Evolutionary conservation across 64 coral and sea anemone species (phyloP).

Genomic region (Catalaphyllia jardinei): DNA sequence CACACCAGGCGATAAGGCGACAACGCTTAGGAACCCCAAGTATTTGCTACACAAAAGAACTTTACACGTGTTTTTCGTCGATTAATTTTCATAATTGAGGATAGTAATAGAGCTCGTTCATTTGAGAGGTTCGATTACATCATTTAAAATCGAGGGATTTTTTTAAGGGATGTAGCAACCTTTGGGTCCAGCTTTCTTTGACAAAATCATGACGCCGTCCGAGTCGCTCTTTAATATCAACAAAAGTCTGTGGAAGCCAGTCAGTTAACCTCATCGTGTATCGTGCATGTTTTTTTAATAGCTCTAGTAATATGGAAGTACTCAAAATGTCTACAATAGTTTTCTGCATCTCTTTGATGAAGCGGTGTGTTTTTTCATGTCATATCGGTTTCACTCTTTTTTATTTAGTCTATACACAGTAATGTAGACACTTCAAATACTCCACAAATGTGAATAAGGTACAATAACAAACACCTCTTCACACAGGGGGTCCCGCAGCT

Average conservation of each 20-base stretch:
- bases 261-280: neutral
- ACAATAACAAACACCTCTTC: neutral
- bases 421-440: neutral
- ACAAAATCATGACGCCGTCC: neutral
- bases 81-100: conserved; percentile 25
- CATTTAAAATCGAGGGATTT: neutral
- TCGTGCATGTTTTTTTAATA: neutral
- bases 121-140: conserved; percentile 21
- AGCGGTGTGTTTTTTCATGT: neutral
- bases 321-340: neutral
- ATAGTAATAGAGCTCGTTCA: conserved; percentile 20
- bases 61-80: conserved; percentile 28
- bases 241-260: neutral
- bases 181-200: neutral
- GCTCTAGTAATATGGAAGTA: neutral
- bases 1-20: neutral
- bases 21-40: neutral
- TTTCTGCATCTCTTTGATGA: neutral
- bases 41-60: conserved; percentile 12
- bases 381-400: neutral
- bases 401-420: conserved; percentile 7
- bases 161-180: too few relatives aligned
- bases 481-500: neutral
- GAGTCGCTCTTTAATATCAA: neutral
- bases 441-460: neutral